Evolutionary conservation across 2,113 vertebrate genomes (phyloP).

Genomic region (Cygnus atratus): DNA sequence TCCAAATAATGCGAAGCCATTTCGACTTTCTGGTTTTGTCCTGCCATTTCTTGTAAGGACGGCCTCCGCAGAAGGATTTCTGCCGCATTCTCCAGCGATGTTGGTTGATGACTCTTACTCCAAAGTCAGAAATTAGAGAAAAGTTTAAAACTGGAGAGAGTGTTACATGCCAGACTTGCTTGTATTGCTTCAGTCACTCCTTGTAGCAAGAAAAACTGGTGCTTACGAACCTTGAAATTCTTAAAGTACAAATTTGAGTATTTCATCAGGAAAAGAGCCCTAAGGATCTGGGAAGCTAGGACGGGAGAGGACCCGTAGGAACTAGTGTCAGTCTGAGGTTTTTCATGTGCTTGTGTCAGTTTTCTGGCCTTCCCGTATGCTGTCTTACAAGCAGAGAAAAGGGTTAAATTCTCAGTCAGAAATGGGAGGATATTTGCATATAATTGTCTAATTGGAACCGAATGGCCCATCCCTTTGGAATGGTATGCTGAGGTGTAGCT

Average conservation of each 20-base stretch:
- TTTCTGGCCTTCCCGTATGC: neutral
- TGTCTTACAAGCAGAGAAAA: neutral
- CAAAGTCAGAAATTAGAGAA: neutral
- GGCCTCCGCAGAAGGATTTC: neutral
- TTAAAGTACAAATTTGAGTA: neutral
- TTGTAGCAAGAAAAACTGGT: neutral
- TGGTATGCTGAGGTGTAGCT: neutral
- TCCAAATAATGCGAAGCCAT: neutral
- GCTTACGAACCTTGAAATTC: neutral
- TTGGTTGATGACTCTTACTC: neutral
- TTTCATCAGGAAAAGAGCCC: neutral
- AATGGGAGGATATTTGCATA: neutral
- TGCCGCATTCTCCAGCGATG: neutral
- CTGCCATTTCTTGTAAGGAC: neutral
- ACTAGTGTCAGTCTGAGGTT: neutral
- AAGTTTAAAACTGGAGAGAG: neutral
- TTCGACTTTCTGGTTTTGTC: neutral
- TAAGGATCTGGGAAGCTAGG: neutral
- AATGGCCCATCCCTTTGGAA: conserved; percentile 4
- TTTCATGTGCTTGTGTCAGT: neutral
- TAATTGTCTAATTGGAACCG: neutral
- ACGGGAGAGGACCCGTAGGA: neutral
- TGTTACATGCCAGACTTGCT: neutral
- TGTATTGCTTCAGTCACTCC: neutral
- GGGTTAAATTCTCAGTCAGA: neutral